These are phyloP conservation scores for Microctenopoma steveboyesi DNA, from an alignment of 2,797 vertebrate genomes.

Conservation along the genomic window DNA sequence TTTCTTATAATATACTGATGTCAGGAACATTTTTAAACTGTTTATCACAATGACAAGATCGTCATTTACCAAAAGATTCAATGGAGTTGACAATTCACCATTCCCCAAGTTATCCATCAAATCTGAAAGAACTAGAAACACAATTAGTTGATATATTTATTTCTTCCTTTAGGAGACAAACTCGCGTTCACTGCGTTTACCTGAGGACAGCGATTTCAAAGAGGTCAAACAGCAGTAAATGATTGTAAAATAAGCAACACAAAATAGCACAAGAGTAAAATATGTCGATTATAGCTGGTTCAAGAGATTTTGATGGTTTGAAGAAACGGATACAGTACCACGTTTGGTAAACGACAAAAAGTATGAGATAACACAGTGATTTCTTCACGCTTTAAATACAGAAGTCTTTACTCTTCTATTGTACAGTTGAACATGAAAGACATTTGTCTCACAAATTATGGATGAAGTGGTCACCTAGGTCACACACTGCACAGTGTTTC, in stretches of 20 bases:
- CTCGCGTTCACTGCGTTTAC: slow-evolving; percentile 69
- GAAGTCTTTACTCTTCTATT: slow-evolving; percentile 23
- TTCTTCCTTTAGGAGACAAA: slow-evolving; percentile 49
- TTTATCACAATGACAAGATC: too few species aligned
- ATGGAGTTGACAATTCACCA: neutral
- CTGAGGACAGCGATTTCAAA: slow-evolving; percentile 76
- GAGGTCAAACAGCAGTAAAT: slow-evolving; percentile 72
- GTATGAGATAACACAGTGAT: slow-evolving; percentile 75
- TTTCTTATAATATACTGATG: neutral
- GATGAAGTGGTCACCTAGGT: slow-evolving; percentile 30
- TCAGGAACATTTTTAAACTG: neutral
- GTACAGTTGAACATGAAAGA: slow-evolving; percentile 20
- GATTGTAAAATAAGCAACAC: slow-evolving; percentile 54
- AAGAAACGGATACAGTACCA: slow-evolving; percentile 38
- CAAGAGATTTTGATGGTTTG: slow-evolving; percentile 9
- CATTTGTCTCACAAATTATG: slow-evolving; percentile 25
- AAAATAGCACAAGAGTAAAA: slow-evolving; percentile 41
- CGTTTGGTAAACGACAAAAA: slow-evolving; percentile 65
- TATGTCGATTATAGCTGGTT: slow-evolving; percentile 47
- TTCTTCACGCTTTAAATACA: slow-evolving; percentile 49
- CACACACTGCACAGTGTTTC: slow-evolving; percentile 52
- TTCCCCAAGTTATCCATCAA: neutral
- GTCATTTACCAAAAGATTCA: neutral
- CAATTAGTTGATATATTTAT: slow-evolving; percentile 63
- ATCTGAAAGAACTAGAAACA: slow-evolving; percentile 12